These are phyloP conservation scores for Colletes gigas DNA, from an alignment of 1,140 invertebrate species.

Conservation along the genomic window DNA sequence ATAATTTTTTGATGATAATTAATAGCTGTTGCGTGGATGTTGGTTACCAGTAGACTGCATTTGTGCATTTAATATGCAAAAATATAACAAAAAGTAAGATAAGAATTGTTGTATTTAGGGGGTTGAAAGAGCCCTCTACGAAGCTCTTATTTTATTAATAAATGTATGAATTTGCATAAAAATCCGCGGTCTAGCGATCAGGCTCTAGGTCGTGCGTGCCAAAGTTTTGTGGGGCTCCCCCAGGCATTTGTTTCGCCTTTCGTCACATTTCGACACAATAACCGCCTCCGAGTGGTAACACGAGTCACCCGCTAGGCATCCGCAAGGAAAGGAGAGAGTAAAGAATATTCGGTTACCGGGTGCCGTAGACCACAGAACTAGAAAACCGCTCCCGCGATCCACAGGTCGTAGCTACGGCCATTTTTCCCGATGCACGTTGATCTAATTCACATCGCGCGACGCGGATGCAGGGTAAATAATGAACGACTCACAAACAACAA, in stretches of 20 bases:
- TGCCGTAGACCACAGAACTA: constrained; percentile 45
- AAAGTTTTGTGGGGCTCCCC: background rate
- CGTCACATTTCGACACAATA: constrained; percentile 39
- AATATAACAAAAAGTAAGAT: too few species aligned
- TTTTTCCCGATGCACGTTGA: background rate
- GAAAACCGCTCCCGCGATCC: constrained; percentile 18
- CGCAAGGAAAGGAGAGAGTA: constrained; percentile 42
- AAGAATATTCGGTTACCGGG: constrained; percentile 48
- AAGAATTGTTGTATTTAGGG: too few species aligned
- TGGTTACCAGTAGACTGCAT: too few species aligned
- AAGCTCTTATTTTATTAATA: too few species aligned
- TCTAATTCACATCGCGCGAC: background rate
- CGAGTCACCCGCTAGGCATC: constrained; percentile 42
- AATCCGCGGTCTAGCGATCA: too few species aligned
- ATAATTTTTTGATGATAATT: too few species aligned
- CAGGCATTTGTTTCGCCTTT: constrained; percentile 28
- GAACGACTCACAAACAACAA: too few species aligned
- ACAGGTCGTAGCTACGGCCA: background rate
- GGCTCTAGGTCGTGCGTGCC: background rate
- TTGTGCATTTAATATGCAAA: too few species aligned
- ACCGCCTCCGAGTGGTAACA: constrained; percentile 35
- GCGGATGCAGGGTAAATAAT: too few species aligned
- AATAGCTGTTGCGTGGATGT: too few species aligned
- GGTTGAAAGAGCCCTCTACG: too few species aligned
- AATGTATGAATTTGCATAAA: too few species aligned